These are phyloP conservation scores for Diplolepis rosae DNA, from an alignment of 2,888 invertebrate genomes.

Conservation along the genomic window DNA sequence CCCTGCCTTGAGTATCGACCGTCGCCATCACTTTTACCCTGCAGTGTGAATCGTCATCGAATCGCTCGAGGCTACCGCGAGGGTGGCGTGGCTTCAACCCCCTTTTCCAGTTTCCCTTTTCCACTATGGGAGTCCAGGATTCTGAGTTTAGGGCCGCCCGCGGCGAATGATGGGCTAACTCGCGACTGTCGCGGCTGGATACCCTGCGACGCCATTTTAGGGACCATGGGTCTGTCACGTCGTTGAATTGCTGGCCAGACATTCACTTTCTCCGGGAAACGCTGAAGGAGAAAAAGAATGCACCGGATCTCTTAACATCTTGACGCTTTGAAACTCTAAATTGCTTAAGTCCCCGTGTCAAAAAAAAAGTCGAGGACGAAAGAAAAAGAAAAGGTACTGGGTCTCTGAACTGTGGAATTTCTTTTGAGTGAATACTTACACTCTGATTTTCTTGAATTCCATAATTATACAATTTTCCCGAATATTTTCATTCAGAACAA, in stretches of 20 bases:
- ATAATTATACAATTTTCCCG: too few relatives aligned
- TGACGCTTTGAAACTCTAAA: constrained; percentile 13
- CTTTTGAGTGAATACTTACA: too few relatives aligned
- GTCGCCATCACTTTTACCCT: constrained; percentile 25
- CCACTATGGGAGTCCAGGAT: constrained; percentile 31
- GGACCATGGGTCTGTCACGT: constrained; percentile 29
- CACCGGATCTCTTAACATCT: constrained; percentile 8
- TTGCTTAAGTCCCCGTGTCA: neutral
- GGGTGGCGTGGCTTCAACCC: constrained; percentile 17
- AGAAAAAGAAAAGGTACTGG: too few relatives aligned
- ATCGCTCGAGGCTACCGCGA: constrained; percentile 16
- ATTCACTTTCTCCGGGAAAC: constrained; percentile 27
- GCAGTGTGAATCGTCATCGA: constrained; percentile 18
- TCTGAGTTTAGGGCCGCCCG: constrained; percentile 33
- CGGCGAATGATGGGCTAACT: constrained; percentile 34
- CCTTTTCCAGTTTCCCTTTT: constrained; percentile 23
- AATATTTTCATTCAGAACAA: too few relatives aligned
- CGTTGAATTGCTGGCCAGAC: constrained; percentile 10
- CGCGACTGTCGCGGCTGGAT: constrained; percentile 35
- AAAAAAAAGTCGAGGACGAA: neutral
- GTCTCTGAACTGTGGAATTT: too few relatives aligned
- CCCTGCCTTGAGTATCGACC: constrained; percentile 20
- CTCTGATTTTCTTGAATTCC: too few relatives aligned
- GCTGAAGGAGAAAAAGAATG: constrained; percentile 10
- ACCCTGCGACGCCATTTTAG: constrained; percentile 27